Base-by-base conservation (phyloP, 2,888 invertebrate genomes). In the Amphipoea oculea region DNA sequence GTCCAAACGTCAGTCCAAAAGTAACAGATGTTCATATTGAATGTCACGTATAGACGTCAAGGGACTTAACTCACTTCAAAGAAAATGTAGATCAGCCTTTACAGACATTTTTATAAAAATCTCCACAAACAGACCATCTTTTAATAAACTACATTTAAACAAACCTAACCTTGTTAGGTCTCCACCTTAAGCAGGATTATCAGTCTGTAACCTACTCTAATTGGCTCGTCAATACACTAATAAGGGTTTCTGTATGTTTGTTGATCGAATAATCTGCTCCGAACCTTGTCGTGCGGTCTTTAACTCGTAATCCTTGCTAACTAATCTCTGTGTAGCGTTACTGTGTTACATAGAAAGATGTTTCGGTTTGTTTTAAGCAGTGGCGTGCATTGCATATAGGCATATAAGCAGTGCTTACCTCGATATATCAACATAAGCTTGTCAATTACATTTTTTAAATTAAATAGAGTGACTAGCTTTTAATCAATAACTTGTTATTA, bases 211-310 rank as follows among this genome's bases (percentile, higher is more conserved):
- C 7, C 14, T 51, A 12, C 3, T 48, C 48, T 81, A 71, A 81
- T 79, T 81, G 85, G 66, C 70, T 79, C 70, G 45, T 71, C 80
- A 85, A 79, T 85, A 70, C 66, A 70, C 60, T 80, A 85, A 80
- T 85, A 66, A 79, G 79, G 80, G 78, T 68, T 45, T 12, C 14
- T 17, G 29, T 63, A 45, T 57, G 67, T 62, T 84, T 84, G 84
- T 78, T 40, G 45, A 78, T 83, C 42, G 7, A 84, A 54, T 80
- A 79, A 80, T 80, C 80, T 78, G 78, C 63, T 76, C 9, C 1
- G 9, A 83, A 65, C 17, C 75, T 14, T 62, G 60, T 45, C 36
- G 17, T 29, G n/a, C 5, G 79, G 60, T 45, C 66, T 83, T 57
- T 23, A 57, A 76, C 54, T 54, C 14, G 80, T 62, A 84, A 80